These are phyloP conservation scores for Gisinianus flammeolus DNA, from an alignment of 2,888 invertebrate species.

Conservation along the genomic window DNA sequence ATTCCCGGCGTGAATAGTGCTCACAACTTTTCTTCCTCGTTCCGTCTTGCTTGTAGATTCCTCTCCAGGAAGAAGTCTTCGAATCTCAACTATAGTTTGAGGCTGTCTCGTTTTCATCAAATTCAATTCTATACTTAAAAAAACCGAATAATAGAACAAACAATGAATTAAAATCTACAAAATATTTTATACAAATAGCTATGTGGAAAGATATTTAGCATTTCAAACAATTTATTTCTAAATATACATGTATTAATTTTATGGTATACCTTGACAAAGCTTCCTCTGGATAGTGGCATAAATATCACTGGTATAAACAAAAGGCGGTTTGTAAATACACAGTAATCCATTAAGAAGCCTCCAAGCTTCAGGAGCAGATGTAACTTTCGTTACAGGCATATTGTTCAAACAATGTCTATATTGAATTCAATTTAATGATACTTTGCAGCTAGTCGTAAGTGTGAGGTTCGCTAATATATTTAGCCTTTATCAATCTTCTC, in stretches of 20 bases:
- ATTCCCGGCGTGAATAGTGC: conserved; percentile 45
- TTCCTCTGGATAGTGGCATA: conserved; percentile 69
- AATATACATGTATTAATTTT: neutral
- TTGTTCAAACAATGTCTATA: no score
- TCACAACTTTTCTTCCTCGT: conserved; percentile 39
- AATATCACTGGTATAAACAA: conserved; percentile 66
- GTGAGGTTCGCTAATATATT: no score
- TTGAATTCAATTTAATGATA: no score
- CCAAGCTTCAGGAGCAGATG: conserved; percentile 65
- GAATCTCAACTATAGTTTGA: conserved; percentile 53
- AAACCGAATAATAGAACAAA: neutral
- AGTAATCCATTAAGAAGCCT: conserved; percentile 75
- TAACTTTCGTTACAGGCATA: conserved; percentile 27
- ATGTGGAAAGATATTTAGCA: no score
- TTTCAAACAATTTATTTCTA: no score
- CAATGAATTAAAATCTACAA: conserved; percentile 52
- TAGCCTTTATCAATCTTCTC: no score
- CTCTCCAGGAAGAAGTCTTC: conserved; percentile 35
- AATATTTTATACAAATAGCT: neutral
- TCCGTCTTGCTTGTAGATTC: neutral
- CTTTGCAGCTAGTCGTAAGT: no score
- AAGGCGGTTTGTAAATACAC: conserved; percentile 79
- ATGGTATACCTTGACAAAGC: conserved; percentile 71
- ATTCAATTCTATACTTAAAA: conserved; percentile 71
- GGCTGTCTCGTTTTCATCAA: conserved; percentile 70